Percentiles rank a stretch among this genome's conserved stretches.
Evolutionary conservation across 2,888 invertebrate species (phyloP).

Genomic region (Platycheirus albimanus): DNA sequence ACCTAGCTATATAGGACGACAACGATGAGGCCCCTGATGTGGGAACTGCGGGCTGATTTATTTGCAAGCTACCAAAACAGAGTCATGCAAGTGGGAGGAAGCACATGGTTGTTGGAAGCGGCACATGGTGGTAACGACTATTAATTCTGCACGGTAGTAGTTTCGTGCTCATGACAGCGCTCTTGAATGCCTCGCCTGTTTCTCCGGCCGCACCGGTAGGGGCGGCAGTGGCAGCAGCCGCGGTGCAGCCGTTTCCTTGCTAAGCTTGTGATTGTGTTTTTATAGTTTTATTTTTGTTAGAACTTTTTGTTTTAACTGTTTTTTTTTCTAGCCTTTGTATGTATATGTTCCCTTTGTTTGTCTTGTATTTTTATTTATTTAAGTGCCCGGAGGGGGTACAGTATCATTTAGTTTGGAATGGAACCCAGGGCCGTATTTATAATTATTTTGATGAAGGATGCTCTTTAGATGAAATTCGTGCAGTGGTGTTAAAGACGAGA

Average conservation of each 20-base stretch:
- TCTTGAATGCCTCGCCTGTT: constrained; percentile 51
- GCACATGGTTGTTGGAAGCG: constrained; percentile 51
- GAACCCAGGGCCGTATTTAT: neutral
- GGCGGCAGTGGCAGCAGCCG: too few relatives aligned
- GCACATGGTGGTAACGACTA: constrained; percentile 66
- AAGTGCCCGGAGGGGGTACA: too few relatives aligned
- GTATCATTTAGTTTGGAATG: too few relatives aligned
- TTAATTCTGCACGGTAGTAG: constrained; percentile 64
- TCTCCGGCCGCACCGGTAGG: neutral
- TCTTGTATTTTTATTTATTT: constrained; percentile 29
- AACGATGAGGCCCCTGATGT: constrained; percentile 37
- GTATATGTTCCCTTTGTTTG: too few relatives aligned
- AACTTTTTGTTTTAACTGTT: constrained; percentile 4
- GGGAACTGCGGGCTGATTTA: constrained; percentile 59
- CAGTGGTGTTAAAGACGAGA: too few relatives aligned
- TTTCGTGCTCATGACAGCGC: constrained; percentile 69
- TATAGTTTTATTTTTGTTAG: constrained; percentile 18
- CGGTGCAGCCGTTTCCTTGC: too few relatives aligned
- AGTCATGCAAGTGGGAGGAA: constrained; percentile 35
- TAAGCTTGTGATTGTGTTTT: constrained; percentile 24
- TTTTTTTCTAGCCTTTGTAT: neutral
- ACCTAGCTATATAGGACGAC: neutral
- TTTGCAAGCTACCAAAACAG: constrained; percentile 57
- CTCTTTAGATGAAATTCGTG: too few relatives aligned
- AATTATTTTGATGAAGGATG: too few relatives aligned